Conservation (phyloP, 2,888 invertebrate genomes). For the Acrocera orbiculus region DNA sequence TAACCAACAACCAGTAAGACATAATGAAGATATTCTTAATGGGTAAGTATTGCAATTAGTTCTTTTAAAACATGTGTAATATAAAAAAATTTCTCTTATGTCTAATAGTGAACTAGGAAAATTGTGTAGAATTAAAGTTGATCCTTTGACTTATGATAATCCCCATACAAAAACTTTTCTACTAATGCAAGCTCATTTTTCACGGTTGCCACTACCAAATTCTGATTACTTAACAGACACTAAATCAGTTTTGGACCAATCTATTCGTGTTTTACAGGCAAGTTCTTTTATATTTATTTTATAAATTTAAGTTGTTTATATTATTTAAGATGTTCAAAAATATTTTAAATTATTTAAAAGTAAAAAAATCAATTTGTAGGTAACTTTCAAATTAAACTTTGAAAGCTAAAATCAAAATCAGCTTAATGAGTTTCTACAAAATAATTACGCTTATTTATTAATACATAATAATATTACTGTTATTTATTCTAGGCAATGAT, state of each 20-base stretch:
- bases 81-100: no score
- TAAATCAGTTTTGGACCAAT: slow-evolving; percentile 92
- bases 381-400: no score
- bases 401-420: neutral
- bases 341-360: no score
- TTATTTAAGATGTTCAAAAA: no score
- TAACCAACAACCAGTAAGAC: slow-evolving; percentile 85
- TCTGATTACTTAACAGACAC: slow-evolving; percentile 92
- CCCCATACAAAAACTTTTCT: slow-evolving; percentile 89
- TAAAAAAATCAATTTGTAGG: no score
- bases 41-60: slow-evolving; percentile 41
- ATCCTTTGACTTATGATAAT: slow-evolving; percentile 62
- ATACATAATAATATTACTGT: neutral
- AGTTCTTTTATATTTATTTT: slow-evolving; percentile 9
- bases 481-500: slow-evolving; percentile 66
- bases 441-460: neutral
- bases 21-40: slow-evolving; percentile 91
- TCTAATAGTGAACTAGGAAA: slow-evolving; percentile 56
- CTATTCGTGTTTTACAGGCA: slow-evolving; percentile 84
- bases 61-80: neutral
- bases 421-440: no score
- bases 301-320: slow-evolving; percentile 1
- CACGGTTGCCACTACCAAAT: slow-evolving; percentile 64
- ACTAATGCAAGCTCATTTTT: slow-evolving; percentile 85
- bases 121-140: slow-evolving; percentile 52